Evolutionary conservation across 1,140 invertebrate species (phyloP).

Genomic region (Sminthurides bifidus): DNA sequence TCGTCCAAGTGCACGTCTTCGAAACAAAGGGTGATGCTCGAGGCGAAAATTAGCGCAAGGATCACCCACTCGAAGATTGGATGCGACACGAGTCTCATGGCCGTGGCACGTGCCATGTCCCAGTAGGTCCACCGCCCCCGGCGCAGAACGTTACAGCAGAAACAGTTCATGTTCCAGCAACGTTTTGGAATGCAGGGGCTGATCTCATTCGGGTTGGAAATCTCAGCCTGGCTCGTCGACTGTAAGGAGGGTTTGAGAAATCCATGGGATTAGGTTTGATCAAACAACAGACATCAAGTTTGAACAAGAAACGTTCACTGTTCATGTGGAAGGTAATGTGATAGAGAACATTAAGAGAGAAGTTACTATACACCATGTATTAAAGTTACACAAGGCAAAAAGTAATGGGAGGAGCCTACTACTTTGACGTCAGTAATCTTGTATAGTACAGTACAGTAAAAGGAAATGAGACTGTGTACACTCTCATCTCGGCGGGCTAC

Average conservation of each 20-base stretch:
- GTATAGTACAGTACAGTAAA: no score
- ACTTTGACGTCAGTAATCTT: no score
- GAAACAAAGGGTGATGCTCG: constrained; percentile 80
- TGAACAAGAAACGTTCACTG: no score
- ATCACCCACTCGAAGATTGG: constrained; percentile 91
- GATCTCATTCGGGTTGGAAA: background rate
- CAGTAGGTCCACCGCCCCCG: constrained; percentile 47
- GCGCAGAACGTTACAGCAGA: constrained; percentile 61
- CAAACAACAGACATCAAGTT: no score
- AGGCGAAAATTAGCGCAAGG: constrained; percentile 80
- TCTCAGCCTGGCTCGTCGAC: background rate
- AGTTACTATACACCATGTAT: background rate
- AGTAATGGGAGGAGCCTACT: no score
- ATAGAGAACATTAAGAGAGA: no score
- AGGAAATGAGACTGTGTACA: no score
- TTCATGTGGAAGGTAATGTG: no score
- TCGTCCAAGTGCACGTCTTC: constrained; percentile 84
- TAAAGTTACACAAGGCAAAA: background rate
- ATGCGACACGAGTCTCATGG: constrained; percentile 38
- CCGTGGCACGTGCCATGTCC: constrained; percentile 29
- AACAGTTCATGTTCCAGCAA: constrained; percentile 34
- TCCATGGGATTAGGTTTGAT: no score
- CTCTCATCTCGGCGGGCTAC: no score
- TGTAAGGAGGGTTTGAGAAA: no score
- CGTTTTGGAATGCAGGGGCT: constrained; percentile 15